These are phyloP conservation scores for Cirrhinus molitorella DNA, from an alignment of 2,797 vertebrate genomes.

Conservation along the genomic window DNA sequence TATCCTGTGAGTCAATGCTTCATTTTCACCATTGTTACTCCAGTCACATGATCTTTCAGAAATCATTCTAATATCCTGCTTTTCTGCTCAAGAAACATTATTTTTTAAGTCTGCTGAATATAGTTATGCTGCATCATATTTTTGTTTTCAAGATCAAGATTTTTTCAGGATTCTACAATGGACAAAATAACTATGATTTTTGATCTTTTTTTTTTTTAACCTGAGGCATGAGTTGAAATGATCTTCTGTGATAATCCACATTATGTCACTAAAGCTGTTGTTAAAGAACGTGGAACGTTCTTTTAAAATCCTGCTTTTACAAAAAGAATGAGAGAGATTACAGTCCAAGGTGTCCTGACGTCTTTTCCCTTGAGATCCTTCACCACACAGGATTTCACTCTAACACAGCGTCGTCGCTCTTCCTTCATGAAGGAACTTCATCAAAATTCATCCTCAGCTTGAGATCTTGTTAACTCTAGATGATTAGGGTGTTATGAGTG, in stretches of 20 bases:
- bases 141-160: too few relatives aligned
- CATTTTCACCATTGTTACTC: not conserved
- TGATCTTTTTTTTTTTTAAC: conserved; percentile 9
- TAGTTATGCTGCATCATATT: too few relatives aligned
- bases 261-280: conserved; percentile 3
- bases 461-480: conserved; percentile 35
- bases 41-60: not conserved
- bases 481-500: conserved; percentile 26
- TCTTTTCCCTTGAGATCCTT: conserved; percentile 46
- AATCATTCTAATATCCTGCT: not conserved
- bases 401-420: not conserved
- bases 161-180: too few relatives aligned
- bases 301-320: conserved; percentile 24
- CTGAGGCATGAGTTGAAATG: not conserved
- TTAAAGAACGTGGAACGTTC: not conserved
- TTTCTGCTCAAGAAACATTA: too few relatives aligned
- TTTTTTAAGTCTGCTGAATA: too few relatives aligned
- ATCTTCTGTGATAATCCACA: conserved; percentile 23
- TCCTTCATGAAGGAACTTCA: not conserved
- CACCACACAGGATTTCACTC: not conserved
- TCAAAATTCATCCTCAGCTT: conserved; percentile 22
- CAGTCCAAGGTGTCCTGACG: not conserved
- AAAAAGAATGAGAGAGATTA: conserved; percentile 38
- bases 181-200: not conserved
- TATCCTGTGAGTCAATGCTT: not conserved